Conservation (phyloP, 2,888 invertebrate genomes). For the Tupiocoris notatus region DNA sequence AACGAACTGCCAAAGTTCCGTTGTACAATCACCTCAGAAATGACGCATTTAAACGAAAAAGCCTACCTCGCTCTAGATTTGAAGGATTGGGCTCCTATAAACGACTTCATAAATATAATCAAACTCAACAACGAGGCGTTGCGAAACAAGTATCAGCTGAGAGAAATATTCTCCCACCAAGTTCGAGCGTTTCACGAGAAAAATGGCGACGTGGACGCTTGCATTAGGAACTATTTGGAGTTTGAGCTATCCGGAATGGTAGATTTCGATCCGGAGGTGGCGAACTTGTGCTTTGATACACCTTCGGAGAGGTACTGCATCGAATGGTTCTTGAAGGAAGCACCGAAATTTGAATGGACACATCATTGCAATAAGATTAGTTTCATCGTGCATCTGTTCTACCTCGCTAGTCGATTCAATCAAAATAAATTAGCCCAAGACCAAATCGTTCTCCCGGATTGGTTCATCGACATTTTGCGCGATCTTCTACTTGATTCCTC, state of each 20-base stretch:
- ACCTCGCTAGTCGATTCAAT: conserved; percentile 17
- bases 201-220: conserved; percentile 7
- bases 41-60: not conserved
- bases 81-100: conserved; percentile 38
- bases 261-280: not conserved
- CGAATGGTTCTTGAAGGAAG: conserved; percentile 26
- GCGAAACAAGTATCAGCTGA: not conserved
- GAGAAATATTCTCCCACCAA: conserved; percentile 13
- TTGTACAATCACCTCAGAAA: not conserved
- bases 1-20: conserved; percentile 37
- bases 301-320: conserved; percentile 37
- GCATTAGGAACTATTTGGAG: conserved; percentile 34
- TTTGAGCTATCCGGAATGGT: not conserved
- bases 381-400: not conserved
- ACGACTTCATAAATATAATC: conserved; percentile 41
- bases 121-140: conserved; percentile 40
- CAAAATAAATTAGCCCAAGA: not conserved
- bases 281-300: conserved; percentile 8
- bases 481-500: not conserved
- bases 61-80: conserved; percentile 1
- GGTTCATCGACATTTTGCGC: conserved; percentile 31
- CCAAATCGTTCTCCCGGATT: conserved; percentile 27
- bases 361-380: not conserved
- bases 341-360: not conserved
- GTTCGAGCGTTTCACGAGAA: conserved; percentile 12